phyloP scores from a whole-genome alignment of 1,140 invertebrate species.

The Muscidifurax raptorellus region DNA sequence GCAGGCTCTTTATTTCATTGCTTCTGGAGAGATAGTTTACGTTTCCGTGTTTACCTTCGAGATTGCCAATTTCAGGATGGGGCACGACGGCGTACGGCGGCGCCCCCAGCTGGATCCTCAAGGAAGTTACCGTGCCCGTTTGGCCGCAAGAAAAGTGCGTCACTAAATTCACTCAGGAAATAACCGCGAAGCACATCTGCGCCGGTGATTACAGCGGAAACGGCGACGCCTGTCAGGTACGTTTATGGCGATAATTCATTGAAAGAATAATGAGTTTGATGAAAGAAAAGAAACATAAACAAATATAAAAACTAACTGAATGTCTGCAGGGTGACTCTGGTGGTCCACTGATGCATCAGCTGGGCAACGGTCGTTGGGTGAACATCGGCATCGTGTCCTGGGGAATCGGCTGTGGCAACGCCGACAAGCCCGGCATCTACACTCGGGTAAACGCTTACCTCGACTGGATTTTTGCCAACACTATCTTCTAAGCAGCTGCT shows the following conservation, averaged over 20 bases:
- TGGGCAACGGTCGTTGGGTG: slow-evolving; percentile 83
- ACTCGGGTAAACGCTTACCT: slow-evolving; percentile 83
- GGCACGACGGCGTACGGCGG: slow-evolving; percentile 83
- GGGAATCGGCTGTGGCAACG: slow-evolving; percentile 84
- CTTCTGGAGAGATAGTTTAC: too few species aligned
- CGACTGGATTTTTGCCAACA: slow-evolving; percentile 84
- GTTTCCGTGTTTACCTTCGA: too few species aligned
- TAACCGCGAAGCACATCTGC: slow-evolving; percentile 82
- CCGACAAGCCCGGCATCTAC: slow-evolving; percentile 83
- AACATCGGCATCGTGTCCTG: slow-evolving; percentile 89
- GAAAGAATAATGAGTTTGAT: too few species aligned
- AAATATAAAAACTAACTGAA: slow-evolving; percentile 2
- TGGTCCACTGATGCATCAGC: slow-evolving; percentile 85
- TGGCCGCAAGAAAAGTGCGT: slow-evolving; percentile 85
- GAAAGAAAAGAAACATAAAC: slow-evolving; percentile 28
- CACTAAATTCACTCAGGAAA: slow-evolving; percentile 78
- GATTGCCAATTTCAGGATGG: slow-evolving; percentile 78
- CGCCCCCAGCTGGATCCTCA: slow-evolving; percentile 81
- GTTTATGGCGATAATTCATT: not conserved
- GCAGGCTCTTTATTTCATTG: too few species aligned
- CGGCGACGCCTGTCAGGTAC: slow-evolving; percentile 87
- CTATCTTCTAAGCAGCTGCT: slow-evolving; percentile 72
- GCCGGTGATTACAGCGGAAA: slow-evolving; percentile 84
- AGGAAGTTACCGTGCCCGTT: slow-evolving; percentile 87
- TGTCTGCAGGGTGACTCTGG: slow-evolving; percentile 85